A percentile compares a stretch with the other conserved stretches of the same genome.
These are phyloP conservation scores for Tor tambroides DNA, from an alignment of 2,113 vertebrate species.

Conservation along the genomic window DNA sequence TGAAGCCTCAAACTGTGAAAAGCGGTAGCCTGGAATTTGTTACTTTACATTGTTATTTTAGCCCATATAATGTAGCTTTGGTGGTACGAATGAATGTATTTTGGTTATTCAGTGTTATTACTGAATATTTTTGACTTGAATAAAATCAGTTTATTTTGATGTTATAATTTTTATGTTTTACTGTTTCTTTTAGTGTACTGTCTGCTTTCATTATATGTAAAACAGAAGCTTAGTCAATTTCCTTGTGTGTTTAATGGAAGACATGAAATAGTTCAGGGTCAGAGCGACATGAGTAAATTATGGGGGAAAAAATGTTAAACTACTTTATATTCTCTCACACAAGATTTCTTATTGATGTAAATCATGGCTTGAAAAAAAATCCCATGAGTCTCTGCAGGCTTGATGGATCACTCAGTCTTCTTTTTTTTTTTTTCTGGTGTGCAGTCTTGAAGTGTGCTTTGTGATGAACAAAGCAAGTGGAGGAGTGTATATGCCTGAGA, in stretches of 20 bases:
- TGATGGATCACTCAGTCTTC: slow-evolving; percentile 16
- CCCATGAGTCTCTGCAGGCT: not conserved
- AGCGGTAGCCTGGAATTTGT: no score
- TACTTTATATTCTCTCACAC: not conserved
- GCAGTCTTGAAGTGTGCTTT: slow-evolving; percentile 14
- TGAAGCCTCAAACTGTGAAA: no score
- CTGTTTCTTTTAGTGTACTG: not conserved
- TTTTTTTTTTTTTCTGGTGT: not conserved
- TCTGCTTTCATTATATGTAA: not conserved
- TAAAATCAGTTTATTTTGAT: not conserved
- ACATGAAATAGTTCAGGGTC: not conserved
- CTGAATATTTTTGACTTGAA: not conserved
- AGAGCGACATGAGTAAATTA: not conserved
- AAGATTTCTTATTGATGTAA: slow-evolving; percentile 10
- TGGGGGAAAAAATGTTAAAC: not conserved
- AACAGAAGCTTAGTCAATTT: not conserved
- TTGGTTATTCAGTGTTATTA: not conserved
- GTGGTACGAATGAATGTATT: not conserved
- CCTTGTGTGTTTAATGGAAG: not conserved
- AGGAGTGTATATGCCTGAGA: slow-evolving; percentile 3
- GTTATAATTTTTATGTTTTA: no score
- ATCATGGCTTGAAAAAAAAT: not conserved
- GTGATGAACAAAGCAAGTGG: slow-evolving; percentile 48
- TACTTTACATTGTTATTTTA: not conserved
- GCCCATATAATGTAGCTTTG: not conserved